Base-by-base conservation (phyloP, 2,888 invertebrate genomes). In the Mimumesa dahlbomi region DNA sequence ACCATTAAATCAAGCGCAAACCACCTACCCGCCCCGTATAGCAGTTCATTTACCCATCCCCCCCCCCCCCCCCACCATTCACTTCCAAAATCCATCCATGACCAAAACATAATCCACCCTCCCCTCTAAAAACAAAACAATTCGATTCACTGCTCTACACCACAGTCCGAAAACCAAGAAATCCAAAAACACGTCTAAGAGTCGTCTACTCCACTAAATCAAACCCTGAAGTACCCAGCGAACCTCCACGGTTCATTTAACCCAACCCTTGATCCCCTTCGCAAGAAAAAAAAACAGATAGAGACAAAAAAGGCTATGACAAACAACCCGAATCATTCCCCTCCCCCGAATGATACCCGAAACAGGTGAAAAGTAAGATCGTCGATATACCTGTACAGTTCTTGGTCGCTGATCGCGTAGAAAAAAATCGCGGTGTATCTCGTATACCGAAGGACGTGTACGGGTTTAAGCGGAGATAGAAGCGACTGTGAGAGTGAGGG, bases 391-490 rank as follows among this genome's bases (percentile, higher is more conserved):
- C 14, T 7, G 2, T 21, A 31, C 57, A 46, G 43, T 59, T 46
- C 25, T 62, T 68, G 58, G 64, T 70, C 63, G 63, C 64, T 66
- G 54, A 59, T 76, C 73, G 79, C 52, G 67, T 66, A 38, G 76
- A 79, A 82, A n/a, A n/a, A 81, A 79, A 76, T 81, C 77, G 75
- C 75, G 73, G 64, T 75, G 59, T 54, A 54, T 62, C 48, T 43
- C 19, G 56, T 48, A 40, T 59, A 67, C 49, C 69, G 64, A 64
- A 75, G 70, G 70, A 73, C 72, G 75, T 64, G 72, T 71, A 68
- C 58, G 72, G 63, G 70, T 74, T 75, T 66, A 66, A 74, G 62
- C 62, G 49, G 38, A 49, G 62, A 56, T 11, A 45, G 36, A 29
- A 42, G 53, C 54, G 45, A 29, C 16, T 34, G 16, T 48, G 63